Conservation (phyloP, 1,140 invertebrate species). For the Bombus balteatus region DNA sequence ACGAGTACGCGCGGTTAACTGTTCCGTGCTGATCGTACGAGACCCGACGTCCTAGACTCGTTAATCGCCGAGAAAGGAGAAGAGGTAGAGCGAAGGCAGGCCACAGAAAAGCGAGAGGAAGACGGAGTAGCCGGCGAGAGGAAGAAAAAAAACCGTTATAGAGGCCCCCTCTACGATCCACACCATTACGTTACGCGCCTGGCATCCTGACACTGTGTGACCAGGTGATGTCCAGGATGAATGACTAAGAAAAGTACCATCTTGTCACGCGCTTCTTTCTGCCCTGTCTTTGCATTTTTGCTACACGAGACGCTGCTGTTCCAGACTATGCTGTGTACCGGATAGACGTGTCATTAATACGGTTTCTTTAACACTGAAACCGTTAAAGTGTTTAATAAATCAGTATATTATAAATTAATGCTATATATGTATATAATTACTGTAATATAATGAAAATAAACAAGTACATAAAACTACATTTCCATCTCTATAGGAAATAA, state of each 20-base stretch:
- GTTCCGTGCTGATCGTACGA: conserved; percentile 65
- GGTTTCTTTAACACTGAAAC: neutral
- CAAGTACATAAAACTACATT: neutral
- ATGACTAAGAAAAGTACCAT: conserved; percentile 66
- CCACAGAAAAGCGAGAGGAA: conserved; percentile 32
- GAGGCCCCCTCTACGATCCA: conserved; percentile 15
- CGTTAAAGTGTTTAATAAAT: neutral
- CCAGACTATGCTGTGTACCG: neutral
- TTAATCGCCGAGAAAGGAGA: conserved; percentile 64
- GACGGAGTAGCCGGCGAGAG: conserved; percentile 5
- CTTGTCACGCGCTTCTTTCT: conserved; percentile 46
- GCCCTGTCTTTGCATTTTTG: conserved; percentile 6
- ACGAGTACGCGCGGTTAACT: conserved; percentile 63
- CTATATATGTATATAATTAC: neutral
- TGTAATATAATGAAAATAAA: neutral
- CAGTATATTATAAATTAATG: neutral
- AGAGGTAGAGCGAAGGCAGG: conserved; percentile 21
- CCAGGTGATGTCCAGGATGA: conserved; percentile 68
- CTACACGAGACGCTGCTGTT: neutral
- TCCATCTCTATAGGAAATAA: no score
- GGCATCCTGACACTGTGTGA: conserved; percentile 75
- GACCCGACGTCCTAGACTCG: conserved; percentile 73
- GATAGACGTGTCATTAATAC: neutral
- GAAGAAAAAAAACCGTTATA: conserved; percentile 76
- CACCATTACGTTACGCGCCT: conserved; percentile 75